These are phyloP conservation scores for Equus quagga DNA, from an alignment of 2,113 vertebrate genomes.

Conservation along the genomic window DNA sequence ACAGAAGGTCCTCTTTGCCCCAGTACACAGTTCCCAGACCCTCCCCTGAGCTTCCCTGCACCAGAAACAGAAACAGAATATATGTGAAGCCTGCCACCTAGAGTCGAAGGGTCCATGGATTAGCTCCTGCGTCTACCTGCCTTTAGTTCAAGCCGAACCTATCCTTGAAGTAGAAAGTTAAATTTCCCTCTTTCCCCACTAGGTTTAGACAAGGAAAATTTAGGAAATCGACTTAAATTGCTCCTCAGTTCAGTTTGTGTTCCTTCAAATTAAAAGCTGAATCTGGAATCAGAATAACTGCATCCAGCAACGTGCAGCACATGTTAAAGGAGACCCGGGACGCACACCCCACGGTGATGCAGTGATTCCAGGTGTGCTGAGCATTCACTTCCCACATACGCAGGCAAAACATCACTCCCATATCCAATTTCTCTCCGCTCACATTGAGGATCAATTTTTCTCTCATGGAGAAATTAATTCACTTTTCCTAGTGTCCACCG, in stretches of 20 bases:
- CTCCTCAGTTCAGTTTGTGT: neutral
- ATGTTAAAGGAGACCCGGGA: accelerated
- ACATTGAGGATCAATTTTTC: neutral
- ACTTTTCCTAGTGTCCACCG: accelerated
- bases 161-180: neutral
- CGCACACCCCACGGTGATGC: accelerated
- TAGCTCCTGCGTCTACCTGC: neutral
- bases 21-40: neutral
- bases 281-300: neutral
- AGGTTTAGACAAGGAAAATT: neutral
- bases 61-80: neutral
- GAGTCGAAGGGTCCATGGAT: neutral
- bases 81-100: neutral
- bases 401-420: neutral
- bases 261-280: neutral
- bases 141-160: neutral
- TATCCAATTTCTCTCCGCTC: neutral
- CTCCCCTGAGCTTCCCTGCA: neutral
- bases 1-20: neutral
- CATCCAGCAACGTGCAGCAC: neutral
- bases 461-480: neutral
- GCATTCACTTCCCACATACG: neutral
- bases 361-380: neutral
- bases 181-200: too few relatives aligned
- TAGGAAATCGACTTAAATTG: neutral